Percentiles rank a stretch among this genome's conserved stretches.
Conservation (phyloP, 2,888 invertebrate genomes). For the Drosophila mercatorum region DNA sequence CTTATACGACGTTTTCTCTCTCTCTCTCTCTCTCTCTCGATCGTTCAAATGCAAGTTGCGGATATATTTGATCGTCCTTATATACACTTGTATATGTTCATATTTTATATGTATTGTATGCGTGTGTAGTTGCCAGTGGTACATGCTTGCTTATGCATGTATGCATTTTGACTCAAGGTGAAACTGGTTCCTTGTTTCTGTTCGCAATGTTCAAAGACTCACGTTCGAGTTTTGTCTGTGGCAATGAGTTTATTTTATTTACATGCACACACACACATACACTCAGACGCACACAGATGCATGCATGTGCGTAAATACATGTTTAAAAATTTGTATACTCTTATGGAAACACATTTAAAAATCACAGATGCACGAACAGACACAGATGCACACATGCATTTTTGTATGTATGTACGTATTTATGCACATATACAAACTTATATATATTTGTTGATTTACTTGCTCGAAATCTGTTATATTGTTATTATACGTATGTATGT, state of each 20-base stretch:
- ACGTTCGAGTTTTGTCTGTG: slow-evolving; percentile 74
- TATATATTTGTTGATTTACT: slow-evolving; percentile 1
- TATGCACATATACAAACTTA: no score
- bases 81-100: slow-evolving; percentile 20
- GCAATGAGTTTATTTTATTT: slow-evolving; percentile 68
- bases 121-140: slow-evolving; percentile 4
- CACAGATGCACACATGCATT: not conserved
- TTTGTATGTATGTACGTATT: not conserved
- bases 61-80: slow-evolving; percentile 36
- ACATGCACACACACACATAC: slow-evolving; percentile 7
- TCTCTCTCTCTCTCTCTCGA: not conserved
- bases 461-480: slow-evolving; percentile 10
- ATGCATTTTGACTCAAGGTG: slow-evolving; percentile 68
- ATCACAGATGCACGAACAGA: slow-evolving; percentile 22
- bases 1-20: not conserved
- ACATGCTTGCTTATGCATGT: slow-evolving; percentile 25
- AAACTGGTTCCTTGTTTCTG: slow-evolving; percentile 78
- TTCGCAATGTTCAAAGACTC: slow-evolving; percentile 78
- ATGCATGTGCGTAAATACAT: slow-evolving; percentile 14
- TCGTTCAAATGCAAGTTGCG: slow-evolving; percentile 9
- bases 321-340: slow-evolving; percentile 15
- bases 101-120: not conserved
- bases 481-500: not conserved
- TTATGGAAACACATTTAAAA: slow-evolving; percentile 29
- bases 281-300: not conserved